A percentile compares a stretch with the other conserved stretches of the same genome.
phyloP scores from a whole-genome alignment of 2,797 vertebrate genomes.

The Sternarchorhynchus goeldii region DNA sequence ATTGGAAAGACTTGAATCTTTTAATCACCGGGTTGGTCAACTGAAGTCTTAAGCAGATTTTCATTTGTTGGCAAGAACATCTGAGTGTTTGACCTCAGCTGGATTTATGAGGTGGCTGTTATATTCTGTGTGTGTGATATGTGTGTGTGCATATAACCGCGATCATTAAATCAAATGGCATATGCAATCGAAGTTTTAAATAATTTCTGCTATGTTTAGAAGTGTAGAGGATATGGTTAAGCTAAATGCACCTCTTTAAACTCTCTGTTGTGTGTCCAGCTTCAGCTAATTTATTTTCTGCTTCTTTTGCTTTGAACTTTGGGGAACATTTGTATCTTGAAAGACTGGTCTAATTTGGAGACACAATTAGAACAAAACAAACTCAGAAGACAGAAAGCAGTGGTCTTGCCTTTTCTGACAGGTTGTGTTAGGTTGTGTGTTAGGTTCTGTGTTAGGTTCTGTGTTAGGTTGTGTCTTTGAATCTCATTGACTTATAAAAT shows the following conservation, averaged over 20 bases:
- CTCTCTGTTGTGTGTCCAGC: slow-evolving; percentile 66
- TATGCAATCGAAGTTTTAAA: slow-evolving; percentile 63
- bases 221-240: slow-evolving; percentile 62
- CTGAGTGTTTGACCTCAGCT: slow-evolving; percentile 62
- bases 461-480: neutral
- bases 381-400: slow-evolving; percentile 43
- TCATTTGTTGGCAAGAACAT: slow-evolving; percentile 62
- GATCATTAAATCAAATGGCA: slow-evolving; percentile 67
- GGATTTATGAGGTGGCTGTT: slow-evolving; percentile 63
- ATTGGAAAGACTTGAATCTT: slow-evolving; percentile 62
- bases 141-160: slow-evolving; percentile 55
- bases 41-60: slow-evolving; percentile 66
- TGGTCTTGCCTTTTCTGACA: slow-evolving; percentile 41
- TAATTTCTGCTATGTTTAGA: slow-evolving; percentile 65
- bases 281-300: slow-evolving; percentile 48
- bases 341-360: slow-evolving; percentile 56
- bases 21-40: slow-evolving; percentile 67
- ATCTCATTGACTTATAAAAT: neutral
- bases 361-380: slow-evolving; percentile 64
- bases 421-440: slow-evolving; percentile 26
- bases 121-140: slow-evolving; percentile 36
- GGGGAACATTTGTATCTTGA: slow-evolving; percentile 54
- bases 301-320: slow-evolving; percentile 49
- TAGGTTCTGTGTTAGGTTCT: slow-evolving; percentile 23
- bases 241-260: slow-evolving; percentile 55